Evolutionary conservation across 2,888 invertebrate genomes (phyloP).

Genomic region (Drosophila flavopinicola): DNA sequence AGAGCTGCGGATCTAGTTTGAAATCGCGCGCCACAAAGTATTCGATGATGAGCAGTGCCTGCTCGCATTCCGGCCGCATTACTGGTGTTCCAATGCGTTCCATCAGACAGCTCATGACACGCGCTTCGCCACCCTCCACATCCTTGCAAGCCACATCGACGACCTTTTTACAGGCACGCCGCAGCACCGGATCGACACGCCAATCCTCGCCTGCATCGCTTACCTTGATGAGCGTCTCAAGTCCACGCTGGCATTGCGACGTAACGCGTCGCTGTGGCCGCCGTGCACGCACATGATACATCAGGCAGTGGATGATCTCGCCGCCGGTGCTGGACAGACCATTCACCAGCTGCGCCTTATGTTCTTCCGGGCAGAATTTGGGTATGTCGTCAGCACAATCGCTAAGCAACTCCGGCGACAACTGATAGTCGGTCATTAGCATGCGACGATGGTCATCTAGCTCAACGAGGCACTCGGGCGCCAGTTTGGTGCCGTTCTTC

Average conservation of each 20-base stretch:
- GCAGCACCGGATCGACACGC: conserved; percentile 95
- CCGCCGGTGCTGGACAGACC: conserved; percentile 86
- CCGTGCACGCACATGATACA: conserved; percentile 92
- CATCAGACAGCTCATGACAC: conserved; percentile 97
- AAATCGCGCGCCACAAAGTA: conserved; percentile 98
- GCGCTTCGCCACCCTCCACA: conserved; percentile 90
- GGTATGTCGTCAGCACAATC: conserved; percentile 94
- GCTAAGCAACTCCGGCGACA: conserved; percentile 96
- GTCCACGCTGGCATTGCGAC: conserved; percentile 89
- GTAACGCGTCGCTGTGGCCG: conserved; percentile 87
- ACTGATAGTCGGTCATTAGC: conserved; percentile 95
- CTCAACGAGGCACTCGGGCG: conserved; percentile 92
- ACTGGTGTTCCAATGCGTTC: conserved; percentile 91
- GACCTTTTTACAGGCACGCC: conserved; percentile 93
- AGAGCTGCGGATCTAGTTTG: conserved; percentile 94
- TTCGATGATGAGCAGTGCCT: conserved; percentile 96
- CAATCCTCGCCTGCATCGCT: conserved; percentile 98
- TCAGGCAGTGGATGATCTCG: conserved; percentile 96
- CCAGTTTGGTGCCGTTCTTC: conserved; percentile 89
- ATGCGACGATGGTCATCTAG: conserved; percentile 95
- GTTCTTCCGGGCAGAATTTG: conserved; percentile 89
- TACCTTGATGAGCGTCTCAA: conserved; percentile 92
- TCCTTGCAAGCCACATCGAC: conserved; percentile 91
- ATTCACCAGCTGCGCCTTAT: conserved; percentile 82
- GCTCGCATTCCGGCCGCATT: conserved; percentile 96